These are phyloP conservation scores for Eira barbara DNA, from an alignment of 2,113 vertebrate species.

Conservation along the genomic window DNA sequence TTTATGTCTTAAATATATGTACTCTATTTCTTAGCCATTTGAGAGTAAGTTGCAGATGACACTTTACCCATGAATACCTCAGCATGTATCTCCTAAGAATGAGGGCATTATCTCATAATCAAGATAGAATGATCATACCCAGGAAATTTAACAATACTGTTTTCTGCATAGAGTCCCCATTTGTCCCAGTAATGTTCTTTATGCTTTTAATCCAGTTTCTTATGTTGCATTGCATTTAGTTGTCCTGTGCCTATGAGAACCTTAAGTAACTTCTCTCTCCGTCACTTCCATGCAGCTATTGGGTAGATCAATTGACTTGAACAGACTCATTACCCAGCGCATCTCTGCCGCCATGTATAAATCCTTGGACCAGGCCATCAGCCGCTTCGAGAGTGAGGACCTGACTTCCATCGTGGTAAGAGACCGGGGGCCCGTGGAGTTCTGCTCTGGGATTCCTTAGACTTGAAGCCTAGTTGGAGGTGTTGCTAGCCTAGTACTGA, in stretches of 20 bases:
- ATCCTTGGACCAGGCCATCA: slow-evolving; percentile 98
- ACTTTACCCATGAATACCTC: background rate
- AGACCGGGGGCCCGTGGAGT: background rate
- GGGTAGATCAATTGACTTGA: slow-evolving; percentile 97
- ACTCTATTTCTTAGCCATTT: background rate
- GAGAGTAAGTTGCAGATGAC: background rate
- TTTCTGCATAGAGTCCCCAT: background rate
- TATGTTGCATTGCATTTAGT: background rate
- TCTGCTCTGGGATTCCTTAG: background rate
- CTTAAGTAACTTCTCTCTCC: slow-evolving; percentile 10
- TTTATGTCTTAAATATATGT: background rate
- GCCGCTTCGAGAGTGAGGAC: slow-evolving; percentile 99
- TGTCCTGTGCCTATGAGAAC: background rate
- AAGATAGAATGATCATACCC: background rate
- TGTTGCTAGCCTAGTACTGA: background rate
- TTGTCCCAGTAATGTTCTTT: background rate
- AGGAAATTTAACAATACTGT: background rate
- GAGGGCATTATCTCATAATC: background rate
- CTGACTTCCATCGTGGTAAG: slow-evolving; percentile 98
- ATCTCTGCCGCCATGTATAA: slow-evolving; percentile 99
- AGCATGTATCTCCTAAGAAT: background rate
- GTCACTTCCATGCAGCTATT: slow-evolving; percentile 85
- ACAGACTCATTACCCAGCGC: slow-evolving; percentile 98
- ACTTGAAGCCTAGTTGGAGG: background rate
- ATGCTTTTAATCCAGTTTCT: background rate